A percentile compares a stretch with the other conserved stretches of the same genome.
Conservation (phyloP, 2,797 vertebrate genomes). For the Neosilurus hyrtlii region DNA sequence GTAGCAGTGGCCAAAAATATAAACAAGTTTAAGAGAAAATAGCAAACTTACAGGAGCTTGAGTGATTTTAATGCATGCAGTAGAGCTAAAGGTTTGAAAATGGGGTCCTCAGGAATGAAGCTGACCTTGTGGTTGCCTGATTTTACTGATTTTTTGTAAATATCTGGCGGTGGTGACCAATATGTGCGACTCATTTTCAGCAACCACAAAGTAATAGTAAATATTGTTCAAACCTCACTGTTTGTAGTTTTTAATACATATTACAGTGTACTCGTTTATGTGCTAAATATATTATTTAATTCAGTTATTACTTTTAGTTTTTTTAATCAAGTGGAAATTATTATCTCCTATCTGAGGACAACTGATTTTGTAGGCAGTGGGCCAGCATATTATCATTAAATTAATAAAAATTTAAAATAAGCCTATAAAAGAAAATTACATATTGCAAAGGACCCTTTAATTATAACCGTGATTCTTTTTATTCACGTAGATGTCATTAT, state of each 20-base stretch:
- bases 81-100: conserved; percentile 11
- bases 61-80: neutral
- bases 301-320: neutral
- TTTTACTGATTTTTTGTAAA: no score
- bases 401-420: neutral
- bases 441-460: neutral
- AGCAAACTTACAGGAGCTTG: conserved; percentile 12
- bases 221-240: neutral
- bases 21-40: conserved; percentile 17
- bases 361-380: neutral
- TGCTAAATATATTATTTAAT: conserved; percentile 12
- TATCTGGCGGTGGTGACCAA: neutral
- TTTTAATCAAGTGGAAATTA: neutral
- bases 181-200: conserved; percentile 4
- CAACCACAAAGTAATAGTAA: conserved; percentile 35
- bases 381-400: neutral
- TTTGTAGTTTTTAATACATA: neutral
- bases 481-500: conserved; percentile 18
- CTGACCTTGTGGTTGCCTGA: no score
- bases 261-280: conserved; percentile 8
- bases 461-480: conserved; percentile 12
- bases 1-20: conserved; percentile 26
- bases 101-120: no score
- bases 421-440: neutral
- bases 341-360: neutral